Conservation (phyloP, 2,113 vertebrate species). For the Cepphus grylle region DNA sequence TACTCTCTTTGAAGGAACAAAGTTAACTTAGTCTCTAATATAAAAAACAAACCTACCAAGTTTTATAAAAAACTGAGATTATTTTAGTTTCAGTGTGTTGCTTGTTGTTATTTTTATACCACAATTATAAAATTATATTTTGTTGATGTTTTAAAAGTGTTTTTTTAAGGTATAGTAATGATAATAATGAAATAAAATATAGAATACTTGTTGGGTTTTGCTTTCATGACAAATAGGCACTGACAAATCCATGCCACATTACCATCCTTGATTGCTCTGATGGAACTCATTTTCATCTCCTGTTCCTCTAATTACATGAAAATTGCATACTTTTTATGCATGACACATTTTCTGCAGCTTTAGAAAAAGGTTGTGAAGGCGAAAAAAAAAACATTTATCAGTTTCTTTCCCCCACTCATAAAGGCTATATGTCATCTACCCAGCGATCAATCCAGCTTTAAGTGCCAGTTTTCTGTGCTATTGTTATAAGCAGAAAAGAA, state of each 20-base stretch:
- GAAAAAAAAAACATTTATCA: constrained; percentile 67
- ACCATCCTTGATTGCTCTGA: constrained; percentile 83
- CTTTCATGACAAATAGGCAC: constrained; percentile 78
- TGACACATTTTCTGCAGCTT: constrained; percentile 79
- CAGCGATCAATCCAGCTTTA: constrained; percentile 68
- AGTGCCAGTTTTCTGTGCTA: constrained; percentile 62
- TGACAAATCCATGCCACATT: constrained; percentile 78
- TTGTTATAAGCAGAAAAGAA: constrained; percentile 67
- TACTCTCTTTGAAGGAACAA: background rate
- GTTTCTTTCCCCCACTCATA: constrained; percentile 62
- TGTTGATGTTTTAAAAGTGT: background rate
- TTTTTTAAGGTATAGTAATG: background rate
- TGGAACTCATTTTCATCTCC: constrained; percentile 82
- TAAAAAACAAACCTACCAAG: rapidly evolving
- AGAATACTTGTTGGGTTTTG: constrained; percentile 70
- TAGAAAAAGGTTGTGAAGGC: constrained; percentile 75
- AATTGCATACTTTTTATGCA: constrained; percentile 83
- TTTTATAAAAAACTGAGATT: background rate
- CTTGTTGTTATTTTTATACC: background rate
- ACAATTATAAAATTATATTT: constrained; percentile 1
- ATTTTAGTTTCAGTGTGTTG: background rate
- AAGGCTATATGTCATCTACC: constrained; percentile 68
- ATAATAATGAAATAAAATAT: constrained; percentile 69
- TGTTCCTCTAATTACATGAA: constrained; percentile 83
- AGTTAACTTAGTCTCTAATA: background rate